Percentiles rank a stretch among this genome's conserved stretches.
Evolutionary conservation across 2,113 vertebrate genomes (phyloP).

Genomic region (Coracopsis vasa): DNA sequence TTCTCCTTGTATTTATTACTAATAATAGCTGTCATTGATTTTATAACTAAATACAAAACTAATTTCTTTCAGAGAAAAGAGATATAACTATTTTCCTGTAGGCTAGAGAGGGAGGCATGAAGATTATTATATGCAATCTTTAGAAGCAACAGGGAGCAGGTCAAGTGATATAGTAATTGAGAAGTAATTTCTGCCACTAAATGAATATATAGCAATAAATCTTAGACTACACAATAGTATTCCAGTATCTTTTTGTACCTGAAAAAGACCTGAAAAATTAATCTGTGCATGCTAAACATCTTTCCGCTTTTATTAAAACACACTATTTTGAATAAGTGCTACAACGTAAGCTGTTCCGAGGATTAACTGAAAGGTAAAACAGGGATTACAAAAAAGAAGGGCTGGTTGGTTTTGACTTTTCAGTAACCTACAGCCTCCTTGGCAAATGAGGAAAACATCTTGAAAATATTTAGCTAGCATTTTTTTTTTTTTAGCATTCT

Average conservation of each 20-base stretch:
- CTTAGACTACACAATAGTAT: neutral
- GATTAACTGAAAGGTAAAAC: neutral
- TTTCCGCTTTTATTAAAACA: neutral
- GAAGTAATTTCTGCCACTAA: neutral
- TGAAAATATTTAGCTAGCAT: neutral
- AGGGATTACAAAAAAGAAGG: neutral
- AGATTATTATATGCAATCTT: neutral
- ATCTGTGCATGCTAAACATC: rapidly evolving
- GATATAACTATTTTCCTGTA: neutral
- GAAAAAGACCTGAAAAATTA: neutral
- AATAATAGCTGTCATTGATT: neutral
- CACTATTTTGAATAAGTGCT: neutral
- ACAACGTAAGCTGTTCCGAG: neutral
- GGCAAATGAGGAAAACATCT: neutral
- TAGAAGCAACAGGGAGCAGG: neutral
- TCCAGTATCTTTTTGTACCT: neutral
- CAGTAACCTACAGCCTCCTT: neutral
- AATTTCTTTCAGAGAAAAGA: neutral
- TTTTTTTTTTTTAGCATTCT: neutral
- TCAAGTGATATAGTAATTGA: neutral
- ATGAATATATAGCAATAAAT: neutral
- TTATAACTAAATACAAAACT: neutral
- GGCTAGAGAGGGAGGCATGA: neutral
- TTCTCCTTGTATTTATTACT: neutral
- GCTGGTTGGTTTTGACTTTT: neutral